Evolutionary conservation across 2,113 vertebrate genomes (phyloP), one percentile per base, ranked within the genome.

Genomic region (Pelusios castaneus): DNA sequence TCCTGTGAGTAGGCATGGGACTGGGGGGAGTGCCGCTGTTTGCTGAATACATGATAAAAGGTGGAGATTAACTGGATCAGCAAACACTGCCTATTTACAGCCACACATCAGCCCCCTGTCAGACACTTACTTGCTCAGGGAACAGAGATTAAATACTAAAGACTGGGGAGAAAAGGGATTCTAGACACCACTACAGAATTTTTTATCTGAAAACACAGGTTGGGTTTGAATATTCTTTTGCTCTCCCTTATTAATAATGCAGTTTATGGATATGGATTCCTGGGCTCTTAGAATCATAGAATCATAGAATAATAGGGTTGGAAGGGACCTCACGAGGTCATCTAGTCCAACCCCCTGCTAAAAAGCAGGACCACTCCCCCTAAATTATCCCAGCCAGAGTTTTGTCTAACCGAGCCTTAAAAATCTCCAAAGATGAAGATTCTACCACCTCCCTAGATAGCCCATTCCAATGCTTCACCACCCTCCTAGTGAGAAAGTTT

Each of bases 21-120:
- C n/a, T n/a, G 90, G 56, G 88, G 55, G 85, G 82, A 95, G 96
- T 84, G 92, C 97, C 87, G 93, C 97, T 83, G 97, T 93, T 97
- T 95, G 97, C 78, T 97, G 98, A 98, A 98, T 97, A 97, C 96
- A 75, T 78, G 95, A 98, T 98, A 98, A 98, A 97, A 97, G 98
- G 92, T 14, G 89, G 95, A 98, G 98, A 98, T 98, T 98, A 98
- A 95, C 90, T 51, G 96, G 95, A 98, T 97, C 97, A 98, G 95
- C 94, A 96, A 94, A 87, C 93, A 96, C 86, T 94, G 96, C 92
- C 97, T 97, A 87, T 89, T 94, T 90, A 96, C 90, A 97, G 96
- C 92, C 96, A 95, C 93, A 75, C 94, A 78, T 90, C 96, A 95
- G 94, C 94, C 96, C 96, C 82, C 96, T 96, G 89, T 94, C 96